These are phyloP conservation scores for Cephus rjabovi DNA, from an alignment of 2,888 invertebrate genomes.

Conservation along the genomic window DNA sequence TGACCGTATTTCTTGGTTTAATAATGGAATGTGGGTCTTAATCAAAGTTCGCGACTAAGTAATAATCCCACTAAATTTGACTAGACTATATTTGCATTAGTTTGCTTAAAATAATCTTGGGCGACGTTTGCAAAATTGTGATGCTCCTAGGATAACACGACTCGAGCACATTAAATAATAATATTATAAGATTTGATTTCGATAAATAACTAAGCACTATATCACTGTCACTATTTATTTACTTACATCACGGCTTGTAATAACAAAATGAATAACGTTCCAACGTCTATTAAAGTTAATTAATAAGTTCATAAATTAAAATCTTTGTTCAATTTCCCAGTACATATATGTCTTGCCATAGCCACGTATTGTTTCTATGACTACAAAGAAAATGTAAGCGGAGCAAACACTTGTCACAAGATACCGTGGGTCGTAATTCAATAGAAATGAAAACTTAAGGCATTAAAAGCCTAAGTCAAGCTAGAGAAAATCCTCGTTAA, in stretches of 20 bases:
- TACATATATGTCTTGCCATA: background rate
- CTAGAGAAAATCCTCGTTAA: background rate
- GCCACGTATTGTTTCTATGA: background rate
- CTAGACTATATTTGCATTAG: no score
- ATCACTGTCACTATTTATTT: no score
- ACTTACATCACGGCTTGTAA: background rate
- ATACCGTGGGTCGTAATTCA: background rate
- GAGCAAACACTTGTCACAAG: background rate
- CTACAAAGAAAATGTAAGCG: background rate
- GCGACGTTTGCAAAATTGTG: no score
- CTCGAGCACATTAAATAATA: no score
- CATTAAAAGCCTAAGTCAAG: background rate
- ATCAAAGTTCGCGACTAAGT: no score
- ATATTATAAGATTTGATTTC: no score
- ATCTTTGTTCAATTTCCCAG: background rate
- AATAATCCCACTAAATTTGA: no score
- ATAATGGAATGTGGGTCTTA: background rate
- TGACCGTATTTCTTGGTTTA: background rate
- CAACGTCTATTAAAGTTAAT: background rate
- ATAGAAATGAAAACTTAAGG: background rate
- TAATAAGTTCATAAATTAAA: background rate
- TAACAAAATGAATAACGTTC: background rate
- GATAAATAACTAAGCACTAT: no score
- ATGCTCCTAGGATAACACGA: no score
- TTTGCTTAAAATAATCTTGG: no score